These are phyloP conservation scores for Zapornia atra DNA, from an alignment of 2,113 vertebrate species.

Conservation along the genomic window DNA sequence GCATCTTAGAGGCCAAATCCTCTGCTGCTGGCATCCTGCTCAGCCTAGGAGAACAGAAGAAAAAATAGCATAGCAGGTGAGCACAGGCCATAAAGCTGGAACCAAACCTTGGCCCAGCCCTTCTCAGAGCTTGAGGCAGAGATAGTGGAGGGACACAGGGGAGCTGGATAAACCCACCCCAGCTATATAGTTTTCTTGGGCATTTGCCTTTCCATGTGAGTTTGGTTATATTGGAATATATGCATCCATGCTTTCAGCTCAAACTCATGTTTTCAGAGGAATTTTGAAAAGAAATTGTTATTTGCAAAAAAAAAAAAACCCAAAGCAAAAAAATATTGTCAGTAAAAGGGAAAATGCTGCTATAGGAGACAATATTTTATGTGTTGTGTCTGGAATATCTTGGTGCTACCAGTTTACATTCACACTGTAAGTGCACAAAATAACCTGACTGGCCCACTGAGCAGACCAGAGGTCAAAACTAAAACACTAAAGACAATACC, in stretches of 20 bases:
- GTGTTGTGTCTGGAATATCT: background rate
- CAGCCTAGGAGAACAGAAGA: slow-evolving; percentile 75
- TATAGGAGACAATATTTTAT: background rate
- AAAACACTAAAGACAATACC: background rate
- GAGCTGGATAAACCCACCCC: background rate
- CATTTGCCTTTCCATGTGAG: background rate
- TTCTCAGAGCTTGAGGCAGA: background rate
- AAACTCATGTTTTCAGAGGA: background rate
- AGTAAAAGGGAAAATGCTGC: background rate
- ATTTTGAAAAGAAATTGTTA: background rate
- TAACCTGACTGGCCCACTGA: background rate
- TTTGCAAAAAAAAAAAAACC: background rate
- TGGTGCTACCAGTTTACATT: background rate
- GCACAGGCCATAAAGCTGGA: background rate
- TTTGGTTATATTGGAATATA: background rate
- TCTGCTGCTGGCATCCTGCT: slow-evolving; percentile 82
- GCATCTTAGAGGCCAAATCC: slow-evolving; percentile 84
- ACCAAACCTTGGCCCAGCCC: background rate
- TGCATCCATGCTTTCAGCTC: background rate
- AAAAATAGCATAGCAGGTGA: background rate
- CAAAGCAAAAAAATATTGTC: background rate
- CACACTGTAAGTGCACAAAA: background rate
- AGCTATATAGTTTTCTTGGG: background rate
- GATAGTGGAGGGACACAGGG: background rate
- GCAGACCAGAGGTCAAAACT: background rate